Conservation (phyloP, 92 coral and sea anemone species). For the Diadumene lineata region DNA sequence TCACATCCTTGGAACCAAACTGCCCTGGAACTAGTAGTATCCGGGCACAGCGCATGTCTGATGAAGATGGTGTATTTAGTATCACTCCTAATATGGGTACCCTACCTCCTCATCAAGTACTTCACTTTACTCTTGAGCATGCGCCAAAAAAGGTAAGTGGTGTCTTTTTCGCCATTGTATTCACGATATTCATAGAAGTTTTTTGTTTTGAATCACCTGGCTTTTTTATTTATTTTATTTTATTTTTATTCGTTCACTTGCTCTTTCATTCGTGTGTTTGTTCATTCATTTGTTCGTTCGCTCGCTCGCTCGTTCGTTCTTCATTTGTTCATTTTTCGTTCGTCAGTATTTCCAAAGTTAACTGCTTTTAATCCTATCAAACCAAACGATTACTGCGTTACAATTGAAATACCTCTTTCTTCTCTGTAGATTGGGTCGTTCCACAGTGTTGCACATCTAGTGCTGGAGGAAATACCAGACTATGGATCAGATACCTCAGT, state of each 20-base stretch:
- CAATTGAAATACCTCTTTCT: not conserved
- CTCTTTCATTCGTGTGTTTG: too few relatives aligned
- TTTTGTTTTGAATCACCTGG: too few relatives aligned
- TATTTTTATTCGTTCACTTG: too few relatives aligned
- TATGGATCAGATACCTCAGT: constrained; percentile 36
- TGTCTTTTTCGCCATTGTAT: not conserved
- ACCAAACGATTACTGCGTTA: too few relatives aligned
- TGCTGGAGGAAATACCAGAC: constrained; percentile 84
- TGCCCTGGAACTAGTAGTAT: constrained; percentile 24
- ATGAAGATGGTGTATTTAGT: constrained; percentile 60
- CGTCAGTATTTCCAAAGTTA: too few relatives aligned
- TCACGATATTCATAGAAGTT: too few relatives aligned
- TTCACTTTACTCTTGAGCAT: constrained; percentile 76
- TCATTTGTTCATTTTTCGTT: too few relatives aligned
- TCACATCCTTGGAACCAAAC: constrained; percentile 33
- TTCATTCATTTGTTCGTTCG: too few relatives aligned
- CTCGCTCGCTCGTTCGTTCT: too few relatives aligned
- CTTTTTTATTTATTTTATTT: too few relatives aligned
- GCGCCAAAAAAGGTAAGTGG: constrained; percentile 66
- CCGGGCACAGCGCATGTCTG: constrained; percentile 57
- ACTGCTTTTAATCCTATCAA: too few relatives aligned
- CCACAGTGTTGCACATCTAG: constrained; percentile 85
- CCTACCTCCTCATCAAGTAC: constrained; percentile 80
- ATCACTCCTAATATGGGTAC: constrained; percentile 86
- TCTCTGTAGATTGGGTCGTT: constrained; percentile 67